Evolutionary conservation across 2,888 invertebrate species (phyloP).

Genomic region (Parnassius apollo): DNA sequence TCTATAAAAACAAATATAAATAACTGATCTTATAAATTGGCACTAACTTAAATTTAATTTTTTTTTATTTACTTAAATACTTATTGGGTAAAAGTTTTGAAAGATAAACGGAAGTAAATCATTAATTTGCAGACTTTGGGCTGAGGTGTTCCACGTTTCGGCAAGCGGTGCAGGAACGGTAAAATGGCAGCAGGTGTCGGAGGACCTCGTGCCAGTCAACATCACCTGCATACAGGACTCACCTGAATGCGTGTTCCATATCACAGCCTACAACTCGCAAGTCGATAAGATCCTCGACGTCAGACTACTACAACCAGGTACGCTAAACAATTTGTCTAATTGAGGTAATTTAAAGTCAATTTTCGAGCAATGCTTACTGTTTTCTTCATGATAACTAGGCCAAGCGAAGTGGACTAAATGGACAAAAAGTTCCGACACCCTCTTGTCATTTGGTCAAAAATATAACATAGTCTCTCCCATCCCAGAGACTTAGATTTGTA

Average conservation of each 20-base stretch:
- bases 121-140: constrained; percentile 91
- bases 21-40: no score
- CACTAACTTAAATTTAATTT: neutral
- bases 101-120: neutral
- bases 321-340: constrained; percentile 24
- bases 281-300: constrained; percentile 99
- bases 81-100: constrained; percentile 3
- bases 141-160: constrained; percentile 98
- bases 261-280: constrained; percentile 99
- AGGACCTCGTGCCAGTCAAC: constrained; percentile 98
- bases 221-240: constrained; percentile 98
- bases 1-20: no score
- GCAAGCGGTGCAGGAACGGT: constrained; percentile 95
- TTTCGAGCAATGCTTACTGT: no score
- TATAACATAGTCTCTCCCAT: no score
- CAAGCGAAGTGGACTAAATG: no score
- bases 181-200: constrained; percentile 98
- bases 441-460: no score
- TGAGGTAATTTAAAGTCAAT: no score
- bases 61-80: neutral
- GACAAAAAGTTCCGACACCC: no score
- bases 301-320: constrained; percentile 97
- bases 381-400: no score
- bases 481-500: no score
- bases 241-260: constrained; percentile 98